Evolutionary conservation across 2,797 vertebrate species (phyloP), one percentile per base, ranked within the genome.

Genomic region (Varecia variegata): DNA sequence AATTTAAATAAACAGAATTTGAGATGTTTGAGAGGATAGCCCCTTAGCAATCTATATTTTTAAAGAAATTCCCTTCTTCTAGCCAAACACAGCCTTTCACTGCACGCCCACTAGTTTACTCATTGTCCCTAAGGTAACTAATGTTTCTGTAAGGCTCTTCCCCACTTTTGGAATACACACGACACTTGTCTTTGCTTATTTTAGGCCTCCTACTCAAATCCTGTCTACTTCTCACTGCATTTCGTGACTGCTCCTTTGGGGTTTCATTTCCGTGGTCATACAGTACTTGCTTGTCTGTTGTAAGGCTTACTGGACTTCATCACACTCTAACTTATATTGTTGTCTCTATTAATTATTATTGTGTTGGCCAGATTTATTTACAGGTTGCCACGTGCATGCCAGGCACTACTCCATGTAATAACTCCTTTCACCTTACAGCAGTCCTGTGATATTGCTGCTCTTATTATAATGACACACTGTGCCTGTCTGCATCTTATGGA

Each of bases 1-100:
- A 90, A 45, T 82, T 92, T 95, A 93, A 95, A 95, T 90, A 89
- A 94, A 71, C 62, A 85, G 65, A 40, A 17, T 67, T 35, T 27
- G 54, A 93, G 38, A 86, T 38, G 30, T 91, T 67, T 43, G 68
- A 68, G 77, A 88, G 70, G 47, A 40, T 85, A 89, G 50, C 47
- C 70, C 67, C 45, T 88, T 76, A 65, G 60, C 56, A 70, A 18
- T 52, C 27, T n/a, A 0, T n/a, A 21, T 38, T 77, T 77, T 65
- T 58, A 25, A 82, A 83, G 40, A 67, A 32, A 14, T 40, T 47
- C 47, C 45, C 68, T n/a, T 1, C 45, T 47, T 20, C 88, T 68
- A 0, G 40, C 52, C 68, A 73, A 56, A 12, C 1, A 18, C 50
- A 47, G 30, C 12, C 38, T 77, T 65, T 62, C 23, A 0, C 38